These are phyloP conservation scores for Antheraea mylitta DNA, from an alignment of 1,140 invertebrate species.

Conservation along the genomic window DNA sequence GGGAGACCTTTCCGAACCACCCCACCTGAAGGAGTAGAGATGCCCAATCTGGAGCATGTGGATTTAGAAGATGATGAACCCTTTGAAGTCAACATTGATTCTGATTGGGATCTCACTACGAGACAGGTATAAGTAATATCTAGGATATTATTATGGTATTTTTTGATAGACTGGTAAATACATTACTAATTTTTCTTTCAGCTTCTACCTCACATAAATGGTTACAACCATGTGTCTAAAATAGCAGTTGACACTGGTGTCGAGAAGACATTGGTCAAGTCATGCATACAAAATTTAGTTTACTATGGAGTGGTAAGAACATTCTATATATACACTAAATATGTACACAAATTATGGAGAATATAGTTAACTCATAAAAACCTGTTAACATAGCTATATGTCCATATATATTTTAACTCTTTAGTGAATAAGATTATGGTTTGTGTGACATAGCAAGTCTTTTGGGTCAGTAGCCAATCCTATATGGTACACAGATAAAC, in stretches of 20 bases:
- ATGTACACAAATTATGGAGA: no score
- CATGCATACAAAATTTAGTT: slow-evolving; percentile 95
- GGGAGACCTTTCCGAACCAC: slow-evolving; percentile 34
- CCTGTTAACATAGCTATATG: no score
- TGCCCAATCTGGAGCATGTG: slow-evolving; percentile 40
- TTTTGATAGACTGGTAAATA: no score
- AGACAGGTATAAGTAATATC: slow-evolving; percentile 81
- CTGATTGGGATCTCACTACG: slow-evolving; percentile 94
- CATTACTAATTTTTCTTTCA: slow-evolving; percentile 52
- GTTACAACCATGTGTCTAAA: slow-evolving; percentile 93
- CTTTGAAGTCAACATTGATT: slow-evolving; percentile 54
- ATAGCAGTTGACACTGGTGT: slow-evolving; percentile 93
- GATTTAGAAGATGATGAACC: slow-evolving; percentile 54
- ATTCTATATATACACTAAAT: neutral
- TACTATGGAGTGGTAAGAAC: slow-evolving; percentile 83
- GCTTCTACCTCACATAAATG: slow-evolving; percentile 94
- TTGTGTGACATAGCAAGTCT: no score
- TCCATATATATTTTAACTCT: no score
- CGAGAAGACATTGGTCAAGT: slow-evolving; percentile 95
- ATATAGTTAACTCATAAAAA: no score
- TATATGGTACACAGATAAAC: no score
- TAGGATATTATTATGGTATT: no score
- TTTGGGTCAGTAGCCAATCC: no score
- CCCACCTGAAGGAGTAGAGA: slow-evolving; percentile 33
- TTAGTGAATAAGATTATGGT: no score